Conservation (phyloP, 2,797 vertebrate species). For the Myotis myotis region DNA sequence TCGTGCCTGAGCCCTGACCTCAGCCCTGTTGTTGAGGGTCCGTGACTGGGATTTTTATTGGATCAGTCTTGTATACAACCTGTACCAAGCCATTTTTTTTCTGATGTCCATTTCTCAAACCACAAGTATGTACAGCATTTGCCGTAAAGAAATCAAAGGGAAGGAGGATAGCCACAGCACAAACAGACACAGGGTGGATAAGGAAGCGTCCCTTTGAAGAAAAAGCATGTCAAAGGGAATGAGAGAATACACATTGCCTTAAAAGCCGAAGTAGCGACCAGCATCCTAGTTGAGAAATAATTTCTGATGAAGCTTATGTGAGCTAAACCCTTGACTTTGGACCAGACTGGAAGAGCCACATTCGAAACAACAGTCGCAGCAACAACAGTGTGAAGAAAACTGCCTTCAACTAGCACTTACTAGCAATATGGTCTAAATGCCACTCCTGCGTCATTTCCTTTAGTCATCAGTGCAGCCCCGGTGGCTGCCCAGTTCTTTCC, state of each 20-base stretch:
- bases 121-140: constrained; percentile 71
- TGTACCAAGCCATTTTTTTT: constrained; percentile 24
- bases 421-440: rapidly evolving
- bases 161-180: neutral
- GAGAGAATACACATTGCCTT: neutral
- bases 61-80: neutral
- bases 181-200: constrained; percentile 1
- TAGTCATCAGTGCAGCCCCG: no score
- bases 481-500: neutral
- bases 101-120: constrained; percentile 53
- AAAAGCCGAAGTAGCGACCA: neutral
- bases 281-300: neutral
- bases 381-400: neutral
- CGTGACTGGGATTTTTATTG: neutral
- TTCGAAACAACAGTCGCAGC: neutral
- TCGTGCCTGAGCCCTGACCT: neutral
- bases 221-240: neutral
- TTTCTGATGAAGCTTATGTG: neutral
- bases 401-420: neutral
- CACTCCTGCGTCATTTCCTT: neutral
- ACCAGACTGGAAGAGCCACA: neutral
- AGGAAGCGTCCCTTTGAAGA: constrained; percentile 15
- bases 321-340: neutral
- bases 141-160: constrained; percentile 68
- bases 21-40: neutral